A percentile compares a stretch with the other conserved stretches of the same genome.
These are phyloP conservation scores for Sminthurinus signatus DNA, from an alignment of 1,140 invertebrate species.

Conservation along the genomic window DNA sequence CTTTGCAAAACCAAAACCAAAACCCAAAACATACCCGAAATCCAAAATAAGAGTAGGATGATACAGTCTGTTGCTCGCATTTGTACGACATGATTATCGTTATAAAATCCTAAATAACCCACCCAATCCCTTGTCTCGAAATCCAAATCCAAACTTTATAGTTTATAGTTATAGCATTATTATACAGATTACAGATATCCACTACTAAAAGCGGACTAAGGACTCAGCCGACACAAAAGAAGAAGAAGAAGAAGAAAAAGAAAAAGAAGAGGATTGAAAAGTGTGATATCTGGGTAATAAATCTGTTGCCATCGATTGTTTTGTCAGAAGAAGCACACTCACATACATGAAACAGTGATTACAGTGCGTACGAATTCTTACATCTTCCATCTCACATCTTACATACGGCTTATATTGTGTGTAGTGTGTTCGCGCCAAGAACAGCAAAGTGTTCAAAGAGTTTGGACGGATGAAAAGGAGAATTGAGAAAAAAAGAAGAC, in stretches of 20 bases:
- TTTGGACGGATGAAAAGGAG: neutral
- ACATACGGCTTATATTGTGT: too few relatives aligned
- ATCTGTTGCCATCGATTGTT: slow-evolving; percentile 24
- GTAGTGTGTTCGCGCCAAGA: too few relatives aligned
- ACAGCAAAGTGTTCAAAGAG: neutral
- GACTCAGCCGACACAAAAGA: neutral
- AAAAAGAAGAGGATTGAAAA: slow-evolving; percentile 12
- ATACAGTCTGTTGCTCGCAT: too few relatives aligned
- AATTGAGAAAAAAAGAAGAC: too few relatives aligned
- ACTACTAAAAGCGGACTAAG: neutral
- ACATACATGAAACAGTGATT: neutral
- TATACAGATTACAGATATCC: neutral
- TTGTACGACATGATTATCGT: neutral
- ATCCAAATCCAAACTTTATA: neutral
- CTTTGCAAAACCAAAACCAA: too few relatives aligned
- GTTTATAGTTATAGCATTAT: neutral
- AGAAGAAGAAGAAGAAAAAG: neutral
- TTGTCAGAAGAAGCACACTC: neutral
- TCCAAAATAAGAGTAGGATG: too few relatives aligned
- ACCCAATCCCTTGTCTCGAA: neutral
- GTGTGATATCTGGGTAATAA: slow-evolving; percentile 24
- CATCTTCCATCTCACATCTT: neutral
- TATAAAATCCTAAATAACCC: slow-evolving; percentile 2
- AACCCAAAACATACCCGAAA: too few relatives aligned
- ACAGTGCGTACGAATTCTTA: neutral